Evolutionary conservation across 2,888 invertebrate genomes (phyloP).

Genomic region (Cactoblastis cactorum): DNA sequence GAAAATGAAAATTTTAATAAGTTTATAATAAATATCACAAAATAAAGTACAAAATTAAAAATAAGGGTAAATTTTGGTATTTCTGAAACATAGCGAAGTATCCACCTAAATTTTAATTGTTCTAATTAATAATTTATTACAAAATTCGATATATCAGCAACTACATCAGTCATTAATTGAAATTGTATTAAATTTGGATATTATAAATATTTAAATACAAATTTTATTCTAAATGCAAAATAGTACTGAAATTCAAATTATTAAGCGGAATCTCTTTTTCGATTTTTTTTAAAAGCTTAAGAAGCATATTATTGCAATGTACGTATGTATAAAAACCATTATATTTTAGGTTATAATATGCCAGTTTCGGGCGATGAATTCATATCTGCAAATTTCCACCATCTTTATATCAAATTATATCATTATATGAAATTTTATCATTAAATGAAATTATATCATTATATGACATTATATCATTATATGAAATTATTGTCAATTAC

Average conservation of each 20-base stretch:
- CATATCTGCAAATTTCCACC: too few relatives aligned
- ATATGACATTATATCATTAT: neutral
- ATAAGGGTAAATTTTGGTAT: too few relatives aligned
- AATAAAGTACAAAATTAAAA: too few relatives aligned
- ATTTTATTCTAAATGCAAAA: neutral
- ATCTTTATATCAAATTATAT: slow-evolving; percentile 37
- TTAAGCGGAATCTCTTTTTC: neutral
- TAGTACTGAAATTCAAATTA: neutral
- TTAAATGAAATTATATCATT: slow-evolving; percentile 34
- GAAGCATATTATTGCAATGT: neutral
- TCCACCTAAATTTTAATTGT: too few relatives aligned
- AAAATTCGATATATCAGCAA: neutral
- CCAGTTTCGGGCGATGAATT: too few relatives aligned
- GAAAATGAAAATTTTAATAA: too few relatives aligned
- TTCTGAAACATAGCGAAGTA: too few relatives aligned
- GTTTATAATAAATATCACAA: too few relatives aligned
- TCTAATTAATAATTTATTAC: neutral
- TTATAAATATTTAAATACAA: neutral
- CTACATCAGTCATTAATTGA: neutral
- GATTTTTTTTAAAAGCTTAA: slow-evolving; percentile 19
- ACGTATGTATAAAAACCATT: neutral
- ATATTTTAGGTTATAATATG: neutral
- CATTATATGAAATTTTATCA: slow-evolving; percentile 13
- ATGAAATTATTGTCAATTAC: neutral
- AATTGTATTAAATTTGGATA: too few relatives aligned